Conservation (phyloP, 2,888 invertebrate genomes). For the Melanargia galathea region DNA sequence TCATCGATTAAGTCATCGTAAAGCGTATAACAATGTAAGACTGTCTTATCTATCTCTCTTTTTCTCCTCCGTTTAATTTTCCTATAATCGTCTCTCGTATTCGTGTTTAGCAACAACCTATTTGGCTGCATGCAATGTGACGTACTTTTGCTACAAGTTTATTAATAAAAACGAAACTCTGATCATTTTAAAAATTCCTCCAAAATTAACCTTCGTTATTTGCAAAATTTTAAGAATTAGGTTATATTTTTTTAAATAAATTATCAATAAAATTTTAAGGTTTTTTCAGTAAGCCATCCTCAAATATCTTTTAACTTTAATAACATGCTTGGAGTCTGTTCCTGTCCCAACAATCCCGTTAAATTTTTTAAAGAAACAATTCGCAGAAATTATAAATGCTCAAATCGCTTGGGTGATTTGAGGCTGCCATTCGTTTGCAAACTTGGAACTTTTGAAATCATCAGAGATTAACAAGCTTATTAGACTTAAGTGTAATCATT, state of each 20-base stretch:
- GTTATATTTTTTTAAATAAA: neutral
- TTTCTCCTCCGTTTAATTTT: conserved; percentile 56
- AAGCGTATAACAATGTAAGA: conserved; percentile 70
- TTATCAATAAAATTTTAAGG: neutral
- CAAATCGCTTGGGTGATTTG: no score
- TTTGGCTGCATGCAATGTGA: conserved; percentile 27
- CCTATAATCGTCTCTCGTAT: conserved; percentile 55
- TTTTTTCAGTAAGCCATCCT: neutral
- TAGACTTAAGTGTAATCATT: neutral
- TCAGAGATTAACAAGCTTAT: neutral
- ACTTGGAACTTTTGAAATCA: neutral
- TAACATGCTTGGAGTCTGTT: no score
- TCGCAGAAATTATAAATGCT: no score
- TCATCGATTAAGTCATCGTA: conserved; percentile 77
- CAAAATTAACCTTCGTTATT: neutral
- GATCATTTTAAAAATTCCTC: neutral
- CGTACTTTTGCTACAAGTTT: conserved; percentile 3
- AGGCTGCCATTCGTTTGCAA: no score
- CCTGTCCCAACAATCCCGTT: no score
- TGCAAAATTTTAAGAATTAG: neutral
- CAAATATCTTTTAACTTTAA: neutral
- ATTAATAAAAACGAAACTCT: conserved; percentile 3
- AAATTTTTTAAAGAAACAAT: no score
- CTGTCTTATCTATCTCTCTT: conserved; percentile 43
- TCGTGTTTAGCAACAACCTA: conserved; percentile 26